Base-by-base conservation (phyloP, 2,888 invertebrate species). In the Hymenopus coronatus region DNA sequence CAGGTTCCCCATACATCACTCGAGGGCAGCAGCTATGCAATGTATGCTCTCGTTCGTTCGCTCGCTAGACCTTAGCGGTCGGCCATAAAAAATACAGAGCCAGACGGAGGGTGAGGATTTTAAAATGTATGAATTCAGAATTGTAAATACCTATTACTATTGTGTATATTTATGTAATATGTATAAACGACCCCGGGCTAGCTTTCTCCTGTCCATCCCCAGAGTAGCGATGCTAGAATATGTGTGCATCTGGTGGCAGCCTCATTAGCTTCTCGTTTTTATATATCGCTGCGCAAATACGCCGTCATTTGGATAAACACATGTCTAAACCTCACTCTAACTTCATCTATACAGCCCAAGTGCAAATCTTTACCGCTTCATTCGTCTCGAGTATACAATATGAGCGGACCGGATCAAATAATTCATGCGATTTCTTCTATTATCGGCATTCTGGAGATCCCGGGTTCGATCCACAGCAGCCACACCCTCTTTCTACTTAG, bases 81-180 rank as follows among this genome's bases (percentile, higher is more conserved):
- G 54, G 20, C 20, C 54, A 70, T 70, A 70, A 70, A 70, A 70
- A 70, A 15, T 12, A 46, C 54, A 70, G 54, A 40, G 40, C 40
- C 40, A 40, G 40, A 40, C 40, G 40, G 40, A 70, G 54, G 54
- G 54, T 70, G 54, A 70, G 54, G 54, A 70, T 85, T 28, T 85
- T 54, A 85, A 84, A 84, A 84, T 84, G 46, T 28, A 85, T 85
- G 54, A 85, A 46, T 54, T 85, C 70, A 30, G 87, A 87, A 87
- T 87, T 87, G 87, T 87, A 87, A 87, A 87, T 87, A 81, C 28
- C 28, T 28, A 81, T 87, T 81, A 81, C 15, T 81, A 9, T 20
- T 28, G 25, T 87, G 87, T 87, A 81, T 87, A 87, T 85, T 85
- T 85, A 85, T 85, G 85, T 85, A 46, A 46, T 85, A 85, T 87